These are phyloP conservation scores for Dendroctonus ponderosae DNA, from an alignment of 1,140 invertebrate genomes.

Conservation along the genomic window DNA sequence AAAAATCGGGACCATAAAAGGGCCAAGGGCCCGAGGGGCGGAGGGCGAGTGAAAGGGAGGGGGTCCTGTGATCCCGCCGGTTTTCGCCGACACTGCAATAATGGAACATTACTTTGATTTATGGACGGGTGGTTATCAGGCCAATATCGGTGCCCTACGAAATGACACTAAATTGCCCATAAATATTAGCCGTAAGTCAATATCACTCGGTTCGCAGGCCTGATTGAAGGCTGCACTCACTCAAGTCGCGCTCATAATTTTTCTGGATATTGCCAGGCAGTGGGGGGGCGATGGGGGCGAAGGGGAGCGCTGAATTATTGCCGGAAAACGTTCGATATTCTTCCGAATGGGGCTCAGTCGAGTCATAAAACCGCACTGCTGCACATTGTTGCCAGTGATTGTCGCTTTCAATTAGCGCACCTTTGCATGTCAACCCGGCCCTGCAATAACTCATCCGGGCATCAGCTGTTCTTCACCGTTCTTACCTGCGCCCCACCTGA, in stretches of 20 bases:
- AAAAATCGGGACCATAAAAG: too few species aligned
- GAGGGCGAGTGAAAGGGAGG: background rate
- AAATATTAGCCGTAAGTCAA: constrained; percentile 49
- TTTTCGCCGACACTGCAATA: constrained; percentile 49
- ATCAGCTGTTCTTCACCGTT: constrained; percentile 23
- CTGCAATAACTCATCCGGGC: constrained; percentile 1
- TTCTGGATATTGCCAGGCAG: constrained; percentile 32
- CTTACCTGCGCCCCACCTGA: constrained; percentile 32
- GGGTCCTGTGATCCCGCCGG: constrained; percentile 14
- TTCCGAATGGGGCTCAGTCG: constrained; percentile 26
- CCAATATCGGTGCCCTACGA: constrained; percentile 49
- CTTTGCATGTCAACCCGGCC: too few species aligned
- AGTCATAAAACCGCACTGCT: too few species aligned
- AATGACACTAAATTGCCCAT: constrained; percentile 50
- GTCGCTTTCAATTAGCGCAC: too few species aligned
- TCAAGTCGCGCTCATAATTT: constrained; percentile 40
- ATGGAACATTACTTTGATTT: constrained; percentile 51
- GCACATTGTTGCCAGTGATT: too few species aligned
- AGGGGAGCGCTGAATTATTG: constrained; percentile 23
- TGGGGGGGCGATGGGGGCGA: too few species aligned
- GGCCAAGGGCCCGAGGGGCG: too few species aligned
- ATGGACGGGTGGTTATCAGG: constrained; percentile 49
- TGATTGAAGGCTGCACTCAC: constrained; percentile 45
- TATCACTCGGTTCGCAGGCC: constrained; percentile 41
- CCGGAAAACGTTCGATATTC: constrained; percentile 30